Conservation (phyloP, 2,797 vertebrate genomes). For the Eurystomus glaucurus region DNA sequence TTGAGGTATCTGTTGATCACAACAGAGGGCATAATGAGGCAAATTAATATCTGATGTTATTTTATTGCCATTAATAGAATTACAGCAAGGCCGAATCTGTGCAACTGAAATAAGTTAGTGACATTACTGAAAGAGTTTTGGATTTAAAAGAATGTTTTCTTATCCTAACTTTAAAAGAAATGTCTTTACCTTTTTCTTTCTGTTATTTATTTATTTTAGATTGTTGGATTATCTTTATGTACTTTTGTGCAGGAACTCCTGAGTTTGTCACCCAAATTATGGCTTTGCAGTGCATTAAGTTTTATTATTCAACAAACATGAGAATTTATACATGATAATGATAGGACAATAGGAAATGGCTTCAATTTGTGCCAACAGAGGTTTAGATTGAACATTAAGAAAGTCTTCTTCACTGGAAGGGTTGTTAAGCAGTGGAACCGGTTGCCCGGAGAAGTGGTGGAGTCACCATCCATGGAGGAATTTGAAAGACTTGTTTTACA, state of each 20-base stretch:
- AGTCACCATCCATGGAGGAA: no score
- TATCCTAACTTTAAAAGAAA: neutral
- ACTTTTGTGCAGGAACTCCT: neutral
- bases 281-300: accelerated
- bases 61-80: neutral
- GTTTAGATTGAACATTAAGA: no score
- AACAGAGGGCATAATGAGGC: constrained; percentile 24
- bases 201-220: neutral
- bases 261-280: neutral
- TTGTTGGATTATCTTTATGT: neutral
- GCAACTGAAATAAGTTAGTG: neutral
- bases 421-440: no score
- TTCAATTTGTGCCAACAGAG: no score
- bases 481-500: no score
- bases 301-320: neutral
- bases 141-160: neutral
- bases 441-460: no score
- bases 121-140: neutral
- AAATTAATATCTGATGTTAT: constrained; percentile 5
- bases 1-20: constrained; percentile 17
- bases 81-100: neutral
- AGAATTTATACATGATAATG: neutral
- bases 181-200: neutral
- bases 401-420: no score
- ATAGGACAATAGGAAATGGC: no score